phyloP scores from a whole-genome alignment of 1,140 invertebrate genomes.

The Nylanderia fulva region DNA sequence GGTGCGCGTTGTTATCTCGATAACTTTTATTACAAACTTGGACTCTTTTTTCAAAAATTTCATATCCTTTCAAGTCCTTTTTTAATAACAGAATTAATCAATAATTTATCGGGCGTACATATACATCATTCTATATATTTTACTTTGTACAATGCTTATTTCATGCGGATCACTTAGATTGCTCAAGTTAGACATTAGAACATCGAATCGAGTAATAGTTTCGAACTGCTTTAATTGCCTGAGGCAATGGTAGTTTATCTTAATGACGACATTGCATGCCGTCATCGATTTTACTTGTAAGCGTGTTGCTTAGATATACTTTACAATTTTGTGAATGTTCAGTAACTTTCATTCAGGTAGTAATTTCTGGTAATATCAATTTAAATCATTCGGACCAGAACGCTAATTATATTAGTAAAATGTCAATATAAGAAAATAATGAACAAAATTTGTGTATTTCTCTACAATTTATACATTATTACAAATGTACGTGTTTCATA shows the following conservation, averaged over 20 bases:
- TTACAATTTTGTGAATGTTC: constrained; percentile 38
- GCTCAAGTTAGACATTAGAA: constrained; percentile 28
- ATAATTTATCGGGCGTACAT: neutral
- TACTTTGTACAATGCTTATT: neutral
- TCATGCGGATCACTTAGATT: neutral
- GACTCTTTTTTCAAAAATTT: constrained; percentile 8
- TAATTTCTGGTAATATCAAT: constrained; percentile 10
- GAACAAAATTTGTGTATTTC: constrained; percentile 14
- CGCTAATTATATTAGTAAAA: constrained; percentile 16
- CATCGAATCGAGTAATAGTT: constrained; percentile 17
- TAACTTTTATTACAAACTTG: constrained; percentile 36
- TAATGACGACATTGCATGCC: constrained; percentile 49
- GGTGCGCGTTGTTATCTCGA: constrained; percentile 41
- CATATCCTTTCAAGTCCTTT: neutral
- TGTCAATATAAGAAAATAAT: neutral
- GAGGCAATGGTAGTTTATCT: constrained; percentile 11
- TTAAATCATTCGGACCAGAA: constrained; percentile 2
- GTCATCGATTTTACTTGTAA: constrained; percentile 20
- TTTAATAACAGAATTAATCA: neutral
- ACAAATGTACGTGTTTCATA: neutral
- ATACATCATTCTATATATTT: neutral
- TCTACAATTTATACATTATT: neutral
- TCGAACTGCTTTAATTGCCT: constrained; percentile 14
- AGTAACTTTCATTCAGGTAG: neutral
- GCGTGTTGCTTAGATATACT: constrained; percentile 11